These are phyloP conservation scores for Teleogryllus oceanicus DNA, from an alignment of 2,888 invertebrate genomes.

Conservation along the genomic window DNA sequence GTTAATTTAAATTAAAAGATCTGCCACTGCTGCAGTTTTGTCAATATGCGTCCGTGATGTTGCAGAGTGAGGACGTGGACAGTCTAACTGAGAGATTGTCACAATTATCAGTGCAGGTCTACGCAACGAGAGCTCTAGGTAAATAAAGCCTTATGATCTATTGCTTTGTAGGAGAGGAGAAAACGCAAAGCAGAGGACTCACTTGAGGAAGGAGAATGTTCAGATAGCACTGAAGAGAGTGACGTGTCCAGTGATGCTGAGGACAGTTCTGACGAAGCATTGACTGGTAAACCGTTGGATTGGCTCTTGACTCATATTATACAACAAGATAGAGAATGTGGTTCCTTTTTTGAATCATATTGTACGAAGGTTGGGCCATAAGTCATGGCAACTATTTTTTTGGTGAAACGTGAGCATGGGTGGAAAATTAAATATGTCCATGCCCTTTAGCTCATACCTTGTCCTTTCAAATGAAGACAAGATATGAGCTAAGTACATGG, in stretches of 20 bases:
- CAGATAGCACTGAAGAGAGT: constrained; percentile 55
- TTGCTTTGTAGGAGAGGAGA: constrained; percentile 38
- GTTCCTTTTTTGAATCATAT: background rate
- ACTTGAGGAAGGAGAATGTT: constrained; percentile 41
- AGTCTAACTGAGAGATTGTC: constrained; percentile 47
- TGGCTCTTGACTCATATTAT: background rate
- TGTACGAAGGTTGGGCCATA: no score
- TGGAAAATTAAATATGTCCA: no score
- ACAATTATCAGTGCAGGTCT: constrained; percentile 51
- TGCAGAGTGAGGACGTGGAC: constrained; percentile 42
- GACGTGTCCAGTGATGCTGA: constrained; percentile 51
- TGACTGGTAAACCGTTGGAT: constrained; percentile 19
- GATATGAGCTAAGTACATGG: no score
- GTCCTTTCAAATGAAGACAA: no score
- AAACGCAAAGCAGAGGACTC: constrained; percentile 36
- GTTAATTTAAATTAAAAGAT: background rate
- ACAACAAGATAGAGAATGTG: background rate
- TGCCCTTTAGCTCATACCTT: no score
- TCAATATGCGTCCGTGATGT: background rate
- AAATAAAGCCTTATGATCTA: constrained; percentile 43
- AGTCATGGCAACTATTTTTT: no score
- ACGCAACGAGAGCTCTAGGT: constrained; percentile 55
- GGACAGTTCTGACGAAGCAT: constrained; percentile 37
- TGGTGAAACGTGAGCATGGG: no score
- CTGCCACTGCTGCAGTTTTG: constrained; percentile 27